These are phyloP conservation scores for Drosophila kanekoi DNA, from an alignment of 2,888 invertebrate species.

Conservation along the genomic window DNA sequence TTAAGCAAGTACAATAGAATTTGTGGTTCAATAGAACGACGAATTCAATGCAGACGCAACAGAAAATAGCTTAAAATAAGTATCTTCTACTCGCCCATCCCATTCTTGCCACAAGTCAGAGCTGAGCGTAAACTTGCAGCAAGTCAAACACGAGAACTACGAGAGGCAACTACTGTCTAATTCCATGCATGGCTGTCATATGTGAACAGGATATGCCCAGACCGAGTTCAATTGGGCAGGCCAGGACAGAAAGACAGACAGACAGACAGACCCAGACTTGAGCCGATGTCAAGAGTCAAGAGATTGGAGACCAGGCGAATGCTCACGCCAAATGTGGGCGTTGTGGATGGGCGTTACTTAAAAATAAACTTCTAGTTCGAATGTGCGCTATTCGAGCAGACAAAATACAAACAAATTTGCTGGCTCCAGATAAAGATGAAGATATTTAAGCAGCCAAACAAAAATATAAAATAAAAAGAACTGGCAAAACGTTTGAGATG, in stretches of 20 bases:
- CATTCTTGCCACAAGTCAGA: neutral
- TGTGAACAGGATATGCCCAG: conserved; percentile 16
- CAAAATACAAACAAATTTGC: conserved; percentile 73
- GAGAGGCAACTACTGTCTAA: conserved; percentile 31
- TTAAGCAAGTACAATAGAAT: neutral
- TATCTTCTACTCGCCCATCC: neutral
- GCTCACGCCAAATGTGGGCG: conserved; percentile 12
- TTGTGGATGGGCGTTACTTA: conserved; percentile 33
- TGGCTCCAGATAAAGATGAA: conserved; percentile 53
- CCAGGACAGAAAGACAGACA: too few relatives aligned
- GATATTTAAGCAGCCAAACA: conserved; percentile 69
- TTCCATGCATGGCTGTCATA: conserved; percentile 34
- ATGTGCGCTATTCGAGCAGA: conserved; percentile 49
- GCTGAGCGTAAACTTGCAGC: conserved; percentile 14
- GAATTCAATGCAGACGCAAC: conserved; percentile 7
- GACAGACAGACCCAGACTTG: conserved; percentile 32
- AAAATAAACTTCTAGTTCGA: conserved; percentile 69
- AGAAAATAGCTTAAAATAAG: conserved; percentile 3
- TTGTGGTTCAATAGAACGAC: neutral
- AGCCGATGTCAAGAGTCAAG: conserved; percentile 28
- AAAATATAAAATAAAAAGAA: conserved; percentile 36
- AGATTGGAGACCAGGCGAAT: conserved; percentile 27
- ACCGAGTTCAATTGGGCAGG: conserved; percentile 50
- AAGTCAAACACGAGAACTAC: conserved; percentile 21
- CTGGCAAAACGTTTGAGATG: conserved; percentile 40